Percentiles rank a stretch among this genome's conserved stretches.
These are phyloP conservation scores for Rhopilema esculentum DNA, from an alignment of 30 jellyfish, hydroid and myxozoan genomes.

Conservation along the genomic window DNA sequence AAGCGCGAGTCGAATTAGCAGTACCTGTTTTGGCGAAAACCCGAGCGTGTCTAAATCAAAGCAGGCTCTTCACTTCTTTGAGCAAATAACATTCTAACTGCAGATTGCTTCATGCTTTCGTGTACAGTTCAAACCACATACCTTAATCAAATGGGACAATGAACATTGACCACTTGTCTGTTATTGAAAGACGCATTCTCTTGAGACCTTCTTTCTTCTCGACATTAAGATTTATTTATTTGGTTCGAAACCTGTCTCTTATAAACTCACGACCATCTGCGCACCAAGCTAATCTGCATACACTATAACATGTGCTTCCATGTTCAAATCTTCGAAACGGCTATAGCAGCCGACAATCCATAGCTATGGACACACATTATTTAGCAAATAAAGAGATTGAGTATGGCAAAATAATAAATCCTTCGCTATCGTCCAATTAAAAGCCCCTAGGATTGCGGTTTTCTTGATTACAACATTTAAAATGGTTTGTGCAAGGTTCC, in stretches of 20 bases:
- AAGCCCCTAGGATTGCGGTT: conserved; percentile 12
- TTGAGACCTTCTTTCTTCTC: conserved; percentile 37
- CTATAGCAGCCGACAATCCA: conserved; percentile 72
- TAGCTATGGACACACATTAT: conserved; percentile 70
- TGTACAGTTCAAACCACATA: not conserved
- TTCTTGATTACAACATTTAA: conserved; percentile 5
- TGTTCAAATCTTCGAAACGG: conserved; percentile 52
- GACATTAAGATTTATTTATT: conserved; percentile 27
- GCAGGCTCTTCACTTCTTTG: not conserved
- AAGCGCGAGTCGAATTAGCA: conserved; percentile 13
- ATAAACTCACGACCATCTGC: conserved; percentile 62
- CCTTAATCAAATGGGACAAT: conserved; percentile 2
- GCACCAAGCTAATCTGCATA: conserved; percentile 61
- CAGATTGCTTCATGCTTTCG: too few relatives aligned
- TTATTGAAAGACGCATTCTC: not conserved
- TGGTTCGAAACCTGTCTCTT: conserved; percentile 73
- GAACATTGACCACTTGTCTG: conserved; percentile 1
- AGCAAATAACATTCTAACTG: too few relatives aligned
- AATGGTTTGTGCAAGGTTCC: not conserved
- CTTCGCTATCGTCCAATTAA: conserved; percentile 20
- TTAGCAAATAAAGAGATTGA: conserved; percentile 36
- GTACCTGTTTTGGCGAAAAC: conserved; percentile 22
- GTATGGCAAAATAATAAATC: conserved; percentile 38
- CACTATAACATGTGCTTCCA: conserved; percentile 58
- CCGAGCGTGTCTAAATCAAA: not conserved